These are phyloP conservation scores for Ichneumoninae sp. DNA, from an alignment of 2,888 invertebrate genomes.

Conservation along the genomic window DNA sequence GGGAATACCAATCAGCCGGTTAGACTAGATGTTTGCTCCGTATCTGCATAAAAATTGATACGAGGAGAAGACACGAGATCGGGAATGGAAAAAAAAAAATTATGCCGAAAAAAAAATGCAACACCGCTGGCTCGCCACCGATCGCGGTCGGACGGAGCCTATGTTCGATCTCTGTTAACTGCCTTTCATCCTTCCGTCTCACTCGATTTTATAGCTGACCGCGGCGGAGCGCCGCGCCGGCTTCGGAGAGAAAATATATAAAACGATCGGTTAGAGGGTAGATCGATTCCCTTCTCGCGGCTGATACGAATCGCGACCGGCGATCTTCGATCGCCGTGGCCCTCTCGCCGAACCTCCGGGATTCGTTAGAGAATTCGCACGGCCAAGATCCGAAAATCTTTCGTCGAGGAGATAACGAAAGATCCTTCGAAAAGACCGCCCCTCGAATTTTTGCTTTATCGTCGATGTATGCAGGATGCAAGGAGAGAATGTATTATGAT, in stretches of 20 bases:
- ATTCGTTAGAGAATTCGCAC: conserved; percentile 49
- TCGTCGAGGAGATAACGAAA: conserved; percentile 6
- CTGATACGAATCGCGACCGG: conserved; percentile 58
- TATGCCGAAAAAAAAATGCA: conserved; percentile 73
- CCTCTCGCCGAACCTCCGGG: conserved; percentile 21
- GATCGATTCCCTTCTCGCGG: conserved; percentile 61
- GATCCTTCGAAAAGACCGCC: not conserved
- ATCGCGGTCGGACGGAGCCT: conserved; percentile 42
- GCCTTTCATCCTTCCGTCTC: conserved; percentile 60
- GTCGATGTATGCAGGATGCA: not conserved
- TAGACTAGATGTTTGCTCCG: conserved; percentile 80
- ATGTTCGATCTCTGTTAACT: conserved; percentile 63
- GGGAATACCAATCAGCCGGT: conserved; percentile 81
- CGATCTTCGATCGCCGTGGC: conserved; percentile 45
- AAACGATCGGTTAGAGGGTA: conserved; percentile 50
- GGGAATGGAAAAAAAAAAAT: conserved; percentile 68
- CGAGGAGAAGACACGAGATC: conserved; percentile 21
- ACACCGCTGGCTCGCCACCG: conserved; percentile 49
- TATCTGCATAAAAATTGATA: conserved; percentile 81
- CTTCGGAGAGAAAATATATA: conserved; percentile 46
- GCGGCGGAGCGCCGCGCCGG: conserved; percentile 50
- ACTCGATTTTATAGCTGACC: conserved; percentile 63
- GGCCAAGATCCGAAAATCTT: conserved; percentile 15
- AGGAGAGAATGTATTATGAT: not conserved
- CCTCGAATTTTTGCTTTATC: not conserved